A percentile compares a stretch with the other conserved stretches of the same genome.
Evolutionary conservation across 2,113 vertebrate genomes (phyloP).

Genomic region (Tilapia sparmanii): DNA sequence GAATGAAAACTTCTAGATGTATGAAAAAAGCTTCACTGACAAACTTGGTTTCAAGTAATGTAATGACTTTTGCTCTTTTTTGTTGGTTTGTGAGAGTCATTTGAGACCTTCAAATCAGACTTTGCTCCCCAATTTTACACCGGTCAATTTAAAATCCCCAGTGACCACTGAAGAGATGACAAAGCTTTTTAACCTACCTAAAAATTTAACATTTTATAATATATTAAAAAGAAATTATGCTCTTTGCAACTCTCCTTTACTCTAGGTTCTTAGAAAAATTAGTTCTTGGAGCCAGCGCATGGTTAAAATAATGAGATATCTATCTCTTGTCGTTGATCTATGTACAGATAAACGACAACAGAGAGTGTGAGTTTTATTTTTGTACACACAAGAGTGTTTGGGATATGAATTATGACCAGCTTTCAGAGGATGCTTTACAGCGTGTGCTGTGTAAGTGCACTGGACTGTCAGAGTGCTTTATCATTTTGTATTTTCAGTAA

Average conservation of each 20-base stretch:
- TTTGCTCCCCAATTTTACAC: accelerated
- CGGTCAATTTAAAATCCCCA: not conserved
- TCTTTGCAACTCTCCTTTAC: not conserved
- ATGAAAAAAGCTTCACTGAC: not conserved
- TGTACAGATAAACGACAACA: constrained; percentile 12
- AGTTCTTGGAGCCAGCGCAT: not conserved
- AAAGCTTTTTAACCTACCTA: not conserved
- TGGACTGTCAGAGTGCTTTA: constrained; percentile 55
- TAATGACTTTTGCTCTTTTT: not conserved
- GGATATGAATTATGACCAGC: constrained; percentile 42
- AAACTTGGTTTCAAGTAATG: not conserved
- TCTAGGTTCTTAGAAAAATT: not conserved
- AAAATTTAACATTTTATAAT: not conserved
- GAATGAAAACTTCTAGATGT: not conserved
- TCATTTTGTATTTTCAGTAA: constrained; percentile 43
- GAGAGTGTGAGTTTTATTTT: constrained; percentile 10
- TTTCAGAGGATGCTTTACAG: constrained; percentile 58
- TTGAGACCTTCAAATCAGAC: not conserved
- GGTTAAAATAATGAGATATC: not conserved
- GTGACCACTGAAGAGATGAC: not conserved
- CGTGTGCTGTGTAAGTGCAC: constrained; percentile 31
- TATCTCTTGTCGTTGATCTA: not conserved
- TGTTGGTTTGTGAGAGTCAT: not conserved
- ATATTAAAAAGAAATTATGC: not conserved
- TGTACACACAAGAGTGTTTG: constrained; percentile 9